A percentile compares a stretch with the other conserved stretches of the same genome.
Evolutionary conservation across 2,113 vertebrate species (phyloP).

Genomic region (Rhizomys pruinosus): DNA sequence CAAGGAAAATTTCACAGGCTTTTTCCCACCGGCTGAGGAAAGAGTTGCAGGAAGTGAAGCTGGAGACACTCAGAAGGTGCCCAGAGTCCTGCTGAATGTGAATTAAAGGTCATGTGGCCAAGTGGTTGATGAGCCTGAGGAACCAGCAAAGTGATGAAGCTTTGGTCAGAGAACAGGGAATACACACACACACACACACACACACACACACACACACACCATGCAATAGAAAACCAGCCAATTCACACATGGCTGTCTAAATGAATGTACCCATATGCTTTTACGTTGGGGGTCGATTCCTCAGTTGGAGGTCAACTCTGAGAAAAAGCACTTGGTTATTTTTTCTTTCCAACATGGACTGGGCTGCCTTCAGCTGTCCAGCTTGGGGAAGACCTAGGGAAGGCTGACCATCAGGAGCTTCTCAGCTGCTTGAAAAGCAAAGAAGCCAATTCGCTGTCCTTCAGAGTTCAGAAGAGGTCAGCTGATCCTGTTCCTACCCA

Average conservation of each 20-base stretch:
- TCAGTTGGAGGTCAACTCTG: neutral
- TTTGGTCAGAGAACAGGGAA: neutral
- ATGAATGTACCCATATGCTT: neutral
- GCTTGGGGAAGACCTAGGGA: neutral
- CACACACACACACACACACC: too few species aligned
- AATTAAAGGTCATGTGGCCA: rapidly evolving
- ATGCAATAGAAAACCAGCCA: neutral
- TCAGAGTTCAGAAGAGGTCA: neutral
- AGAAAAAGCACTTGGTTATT: rapidly evolving
- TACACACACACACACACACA: too few species aligned
- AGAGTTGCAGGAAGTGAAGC: neutral
- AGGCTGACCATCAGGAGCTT: too few species aligned
- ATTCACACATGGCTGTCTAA: neutral
- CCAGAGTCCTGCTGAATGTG: too few species aligned
- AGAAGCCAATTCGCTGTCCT: neutral
- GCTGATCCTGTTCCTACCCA: neutral
- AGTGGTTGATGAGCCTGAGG: rapidly evolving
- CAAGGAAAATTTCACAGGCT: rapidly evolving
- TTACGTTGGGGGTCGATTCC: neutral
- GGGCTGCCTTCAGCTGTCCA: too few species aligned
- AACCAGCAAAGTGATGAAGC: rapidly evolving
- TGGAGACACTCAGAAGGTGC: rapidly evolving
- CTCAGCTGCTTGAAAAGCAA: rapidly evolving
- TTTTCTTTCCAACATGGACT: too few species aligned
- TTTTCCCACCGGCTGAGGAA: neutral